Conservation (phyloP, 1,140 invertebrate species). For the Teleopsis dalmanni region DNA sequence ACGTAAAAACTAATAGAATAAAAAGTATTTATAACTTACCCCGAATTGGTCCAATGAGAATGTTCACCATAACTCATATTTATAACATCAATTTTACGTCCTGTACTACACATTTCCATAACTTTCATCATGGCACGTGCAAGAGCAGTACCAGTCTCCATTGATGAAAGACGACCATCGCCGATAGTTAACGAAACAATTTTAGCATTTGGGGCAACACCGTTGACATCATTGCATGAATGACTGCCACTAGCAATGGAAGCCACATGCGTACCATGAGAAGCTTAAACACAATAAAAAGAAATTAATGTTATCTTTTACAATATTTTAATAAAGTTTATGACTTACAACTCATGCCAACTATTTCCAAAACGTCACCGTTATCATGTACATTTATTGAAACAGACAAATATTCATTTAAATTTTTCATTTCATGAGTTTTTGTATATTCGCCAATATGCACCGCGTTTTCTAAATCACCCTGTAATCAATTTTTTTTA, state of each 20-base stretch:
- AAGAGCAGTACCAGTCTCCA: constrained; percentile 93
- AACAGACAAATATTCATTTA: constrained; percentile 84
- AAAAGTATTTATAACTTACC: constrained; percentile 52
- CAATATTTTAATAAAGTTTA: not conserved
- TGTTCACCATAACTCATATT: constrained; percentile 99
- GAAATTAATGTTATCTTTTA: not conserved
- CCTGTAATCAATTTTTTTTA: constrained; percentile 38
- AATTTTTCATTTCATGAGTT: constrained; percentile 69
- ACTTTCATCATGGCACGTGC: constrained; percentile 83
- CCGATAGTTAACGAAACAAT: constrained; percentile 89
- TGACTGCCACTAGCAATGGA: constrained; percentile 91
- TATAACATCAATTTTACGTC: constrained; percentile 71
- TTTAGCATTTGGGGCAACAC: constrained; percentile 93
- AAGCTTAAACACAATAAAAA: constrained; percentile 52
- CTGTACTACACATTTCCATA: constrained; percentile 60
- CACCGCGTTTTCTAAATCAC: constrained; percentile 67
- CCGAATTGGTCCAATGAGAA: constrained; percentile 80
- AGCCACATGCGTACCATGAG: constrained; percentile 95
- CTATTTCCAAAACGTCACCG: constrained; percentile 87
- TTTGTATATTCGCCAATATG: constrained; percentile 78
- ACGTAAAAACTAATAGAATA: not conserved
- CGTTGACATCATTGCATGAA: constrained; percentile 83
- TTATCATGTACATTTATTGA: constrained; percentile 90
- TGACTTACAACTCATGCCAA: constrained; percentile 83
- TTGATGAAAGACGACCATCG: constrained; percentile 77